These are phyloP conservation scores for Drosophila prosaltans DNA, from an alignment of 1,140 invertebrate species.

Conservation along the genomic window DNA sequence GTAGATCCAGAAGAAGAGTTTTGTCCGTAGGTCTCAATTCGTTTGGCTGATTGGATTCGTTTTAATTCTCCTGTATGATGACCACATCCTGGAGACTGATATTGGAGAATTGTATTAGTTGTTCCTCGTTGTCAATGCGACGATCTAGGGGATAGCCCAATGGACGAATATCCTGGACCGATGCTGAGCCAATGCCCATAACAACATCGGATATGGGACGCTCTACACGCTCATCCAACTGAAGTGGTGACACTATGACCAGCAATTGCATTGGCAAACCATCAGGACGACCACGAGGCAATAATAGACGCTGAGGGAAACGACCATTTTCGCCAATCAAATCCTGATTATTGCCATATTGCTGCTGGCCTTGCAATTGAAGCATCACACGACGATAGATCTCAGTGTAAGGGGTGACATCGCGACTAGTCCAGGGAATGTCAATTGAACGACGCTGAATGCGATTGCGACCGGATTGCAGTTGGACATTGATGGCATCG, in stretches of 20 bases:
- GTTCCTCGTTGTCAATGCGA: conserved; percentile 63
- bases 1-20: neutral
- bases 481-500: conserved; percentile 87
- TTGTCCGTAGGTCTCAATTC: conserved; percentile 5
- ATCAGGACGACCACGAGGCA: conserved; percentile 85
- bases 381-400: conserved; percentile 85
- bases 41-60: neutral
- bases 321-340: conserved; percentile 84
- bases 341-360: conserved; percentile 79
- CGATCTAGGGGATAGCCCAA: conserved; percentile 83
- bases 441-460: conserved; percentile 87
- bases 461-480: conserved; percentile 87
- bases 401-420: conserved; percentile 85
- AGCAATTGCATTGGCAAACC: conserved; percentile 87
- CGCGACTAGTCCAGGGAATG: conserved; percentile 85
- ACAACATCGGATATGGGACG: conserved; percentile 32
- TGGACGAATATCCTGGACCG: conserved; percentile 52
- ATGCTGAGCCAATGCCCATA: conserved; percentile 52
- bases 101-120: conserved; percentile 72
- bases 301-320: conserved; percentile 85
- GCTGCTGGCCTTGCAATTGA: conserved; percentile 78
- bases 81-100: conserved; percentile 73
- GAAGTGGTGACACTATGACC: conserved; percentile 83
- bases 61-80: conserved; percentile 72
- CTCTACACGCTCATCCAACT: conserved; percentile 9